Percentiles rank a stretch among this genome's conserved stretches.
These are phyloP conservation scores for Alauda arvensis DNA, from an alignment of 2,797 vertebrate genomes.

Conservation along the genomic window DNA sequence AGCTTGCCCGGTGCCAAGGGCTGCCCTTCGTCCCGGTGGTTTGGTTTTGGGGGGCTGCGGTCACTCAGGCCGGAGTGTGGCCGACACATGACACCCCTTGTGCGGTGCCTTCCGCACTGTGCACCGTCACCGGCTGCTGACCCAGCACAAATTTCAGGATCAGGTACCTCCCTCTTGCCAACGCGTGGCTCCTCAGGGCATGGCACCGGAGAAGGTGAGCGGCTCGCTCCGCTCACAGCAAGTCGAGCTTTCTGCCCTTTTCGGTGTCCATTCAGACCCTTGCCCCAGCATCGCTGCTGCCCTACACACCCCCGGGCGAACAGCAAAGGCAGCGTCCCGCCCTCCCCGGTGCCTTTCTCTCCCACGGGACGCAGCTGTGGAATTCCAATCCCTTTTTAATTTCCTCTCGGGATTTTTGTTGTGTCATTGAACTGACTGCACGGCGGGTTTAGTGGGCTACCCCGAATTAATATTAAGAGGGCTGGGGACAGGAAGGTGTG, in stretches of 20 bases:
- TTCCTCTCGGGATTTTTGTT: not conserved
- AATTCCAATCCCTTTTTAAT: not conserved
- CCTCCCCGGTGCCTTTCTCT: not conserved
- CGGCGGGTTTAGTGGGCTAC: not conserved
- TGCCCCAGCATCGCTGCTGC: not conserved
- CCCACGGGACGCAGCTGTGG: not conserved
- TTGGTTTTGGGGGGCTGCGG: not conserved
- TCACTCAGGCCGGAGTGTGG: not conserved
- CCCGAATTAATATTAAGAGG: not conserved
- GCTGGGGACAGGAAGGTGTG: not conserved
- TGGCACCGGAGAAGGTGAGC: not conserved
- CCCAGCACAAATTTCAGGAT: not conserved
- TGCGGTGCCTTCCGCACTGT: not conserved
- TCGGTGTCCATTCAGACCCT: not conserved
- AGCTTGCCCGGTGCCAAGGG: not conserved
- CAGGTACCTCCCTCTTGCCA: not conserved
- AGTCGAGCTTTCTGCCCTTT: not conserved
- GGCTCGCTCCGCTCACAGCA: not conserved
- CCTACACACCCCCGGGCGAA: fast-evolving
- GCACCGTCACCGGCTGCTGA: not conserved
- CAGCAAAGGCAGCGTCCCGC: fast-evolving
- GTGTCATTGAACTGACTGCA: not conserved
- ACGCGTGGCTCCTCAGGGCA: not conserved
- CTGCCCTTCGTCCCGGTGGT: not conserved
- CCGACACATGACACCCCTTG: not conserved